Base-by-base conservation (phyloP, 1,140 invertebrate species). In the Neelides sp. region DNA sequence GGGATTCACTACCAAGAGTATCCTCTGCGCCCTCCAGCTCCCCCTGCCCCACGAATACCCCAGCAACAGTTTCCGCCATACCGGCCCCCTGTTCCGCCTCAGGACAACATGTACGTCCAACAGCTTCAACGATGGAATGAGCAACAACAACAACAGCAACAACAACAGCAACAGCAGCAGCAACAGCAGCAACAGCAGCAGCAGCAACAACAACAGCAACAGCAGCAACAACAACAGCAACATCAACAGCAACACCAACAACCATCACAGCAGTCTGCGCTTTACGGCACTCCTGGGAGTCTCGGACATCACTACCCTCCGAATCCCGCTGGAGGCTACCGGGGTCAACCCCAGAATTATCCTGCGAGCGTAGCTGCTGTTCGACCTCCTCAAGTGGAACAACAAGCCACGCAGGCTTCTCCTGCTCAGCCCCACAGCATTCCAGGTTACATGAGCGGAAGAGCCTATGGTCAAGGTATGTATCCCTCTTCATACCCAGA, bases 311-410 rank as follows among this genome's bases (percentile, higher is more conserved):
- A 72, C 44, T 53, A 63, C 22, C 68, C 74, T 65, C 71, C 68
- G 72, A 36, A 68, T 70, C 43, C 72, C 74, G 51, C 72, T 73
- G 40, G n/a, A n/a, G n/a, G n/a, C n/a, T n/a, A 73, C 46, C 74
- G 75, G 46, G 66, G 65, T 68, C 67, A 46, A 50, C 44, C 62
- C 58, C 64, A 4, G 63, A 62, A 22, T 48, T 52, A 66, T 68
- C 68, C n/a, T n/a, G n/a, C n/a, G n/a, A n/a, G n/a, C n/a, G n/a
- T n/a, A 61, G 61, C 63, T 15, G 63, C 64, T 58, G 43, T 56
- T 13, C 65, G 65, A 57, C 62, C 63, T 8, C 58, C 37, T 52
- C 47, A 50, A 24, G 62, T 65, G 45, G 59, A 57, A 24, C 65
- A 67, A 53, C 63, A 57, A 50, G 65, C 65, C 50, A 57, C 50